Evolutionary conservation across 2,797 vertebrate species (phyloP).

Genomic region (Taeniopygia guttata): DNA sequence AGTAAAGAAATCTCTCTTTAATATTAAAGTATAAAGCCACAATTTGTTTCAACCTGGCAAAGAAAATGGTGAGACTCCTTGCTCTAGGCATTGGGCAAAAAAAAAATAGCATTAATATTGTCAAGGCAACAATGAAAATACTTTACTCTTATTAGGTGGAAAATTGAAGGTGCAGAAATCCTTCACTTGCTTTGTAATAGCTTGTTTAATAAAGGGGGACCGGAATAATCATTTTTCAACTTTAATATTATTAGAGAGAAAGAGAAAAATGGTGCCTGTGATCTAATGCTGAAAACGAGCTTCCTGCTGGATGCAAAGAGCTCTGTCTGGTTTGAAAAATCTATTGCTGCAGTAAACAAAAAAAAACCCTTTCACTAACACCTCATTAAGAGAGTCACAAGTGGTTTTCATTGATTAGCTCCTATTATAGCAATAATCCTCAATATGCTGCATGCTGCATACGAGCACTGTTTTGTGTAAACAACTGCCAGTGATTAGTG

Average conservation of each 20-base stretch:
- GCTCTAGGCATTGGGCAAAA: neutral
- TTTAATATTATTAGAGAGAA: constrained; percentile 60
- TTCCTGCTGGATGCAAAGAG: constrained; percentile 59
- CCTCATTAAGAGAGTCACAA: constrained; percentile 64
- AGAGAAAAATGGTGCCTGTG: constrained; percentile 41
- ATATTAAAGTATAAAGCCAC: constrained; percentile 7
- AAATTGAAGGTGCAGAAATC: constrained; percentile 60
- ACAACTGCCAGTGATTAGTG: constrained; percentile 72
- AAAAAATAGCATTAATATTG: constrained; percentile 26
- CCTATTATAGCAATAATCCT: constrained; percentile 66
- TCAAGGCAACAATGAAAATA: constrained; percentile 44
- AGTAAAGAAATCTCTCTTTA: neutral
- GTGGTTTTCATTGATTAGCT: constrained; percentile 72
- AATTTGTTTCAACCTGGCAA: constrained; percentile 14
- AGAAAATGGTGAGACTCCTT: neutral
- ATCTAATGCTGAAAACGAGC: constrained; percentile 47
- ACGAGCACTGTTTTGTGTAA: constrained; percentile 63
- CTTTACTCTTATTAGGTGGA: constrained; percentile 55
- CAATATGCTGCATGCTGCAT: constrained; percentile 47
- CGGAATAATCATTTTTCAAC: constrained; percentile 39
- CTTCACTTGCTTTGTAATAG: constrained; percentile 54
- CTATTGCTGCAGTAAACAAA: constrained; percentile 55
- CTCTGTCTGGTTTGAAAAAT: constrained; percentile 59
- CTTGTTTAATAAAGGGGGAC: constrained; percentile 56
- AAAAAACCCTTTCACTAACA: constrained; percentile 42